Base-by-base conservation (phyloP, 2,888 invertebrate species). In the Drosophila atroscutellata region DNA sequence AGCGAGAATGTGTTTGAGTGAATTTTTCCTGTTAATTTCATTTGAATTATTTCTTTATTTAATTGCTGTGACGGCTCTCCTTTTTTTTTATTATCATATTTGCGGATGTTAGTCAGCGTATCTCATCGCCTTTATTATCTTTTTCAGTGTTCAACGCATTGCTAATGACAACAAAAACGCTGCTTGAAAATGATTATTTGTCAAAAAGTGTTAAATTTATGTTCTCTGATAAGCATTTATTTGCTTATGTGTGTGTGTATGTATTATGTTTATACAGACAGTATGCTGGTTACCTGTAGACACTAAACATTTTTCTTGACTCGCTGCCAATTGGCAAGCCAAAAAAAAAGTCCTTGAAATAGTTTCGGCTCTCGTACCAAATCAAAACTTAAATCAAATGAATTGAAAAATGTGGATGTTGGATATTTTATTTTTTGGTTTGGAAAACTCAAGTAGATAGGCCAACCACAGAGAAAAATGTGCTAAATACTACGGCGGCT, bases 341-440 rank as follows among this genome's bases (percentile, higher is more conserved):
- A 68, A 56, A 26, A 24, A 26, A 24, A 47, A 81, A 72, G 87
- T 86, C 86, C 86, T 86, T 86, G 86, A 87, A 85, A 88, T 83
- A 85, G 72, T 87, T 88, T 87, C 51, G 37, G 50, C 18, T 61
- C 63, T 70, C 51, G 58, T 60, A 75, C 52, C 62, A 54, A 61
- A 77, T 71, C 63, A 62, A 63, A 77, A 55, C 39, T 18, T 50
- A 70, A 81, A 67, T 62, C 64, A 73, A 86, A 75, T 70, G 66
- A 81, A 72, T 74, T 52, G 65, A 66, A 69, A 39, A 51, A 60
- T 62, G 15, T 37, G 20, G 34, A 34, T 34, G 20, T 8, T 52
- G 20, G 63, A 52, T 59, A 64, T 76, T 64, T 54, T 61, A 71
- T 79, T 72, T 72, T 69, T 65, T 69, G 60, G 69, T 78, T 75